Evolutionary conservation across 53 echinoderm and acorn worm genomes (phyloP), one percentile per base, ranked within the genome.

Genomic region (Zoroaster sp.): DNA sequence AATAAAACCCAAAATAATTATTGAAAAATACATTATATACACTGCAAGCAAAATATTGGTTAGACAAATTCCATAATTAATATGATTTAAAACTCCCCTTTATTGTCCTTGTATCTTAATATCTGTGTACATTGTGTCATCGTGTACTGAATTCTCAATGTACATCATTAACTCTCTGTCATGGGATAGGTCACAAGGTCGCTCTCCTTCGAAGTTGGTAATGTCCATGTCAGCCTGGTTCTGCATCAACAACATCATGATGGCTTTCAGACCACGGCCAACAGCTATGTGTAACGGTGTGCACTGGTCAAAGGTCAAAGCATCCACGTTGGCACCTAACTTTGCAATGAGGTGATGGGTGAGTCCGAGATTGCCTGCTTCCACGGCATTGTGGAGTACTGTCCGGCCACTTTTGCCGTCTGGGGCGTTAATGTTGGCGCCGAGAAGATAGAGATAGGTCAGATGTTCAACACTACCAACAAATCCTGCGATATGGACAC

Each of bases 391-490:
- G 49, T 97, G 98, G 21, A 97, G 76, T 0, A 93, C 91, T 40
- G 95, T 92, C 34, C 98, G 71, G 37, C 98, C 98, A 44, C 98
- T 97, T 87, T 95, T 97, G 6, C 95, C 94, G 47, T 97, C 98
- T 9, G 94, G 89, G 18, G 93, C 94, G 43, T 95, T 93, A 37
- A 97, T 87, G 74, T 95, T 76, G 70, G 90, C 92, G 9, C 98
- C 95, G 23, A 89, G 76, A 0, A 39, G 67, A 2, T 87, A 82
- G 46, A 97, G 87, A 47, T 95, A 95, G 20, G 17, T 40, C 32
- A 97, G 69, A 7, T 95, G 90, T 2, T 89, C 45, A 0, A 67
- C 10, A 67, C 94, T 88, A 15, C 30, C 9, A 13, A 67, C 70
- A 10, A 89, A 83, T 17, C 94, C 91, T 65, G 95, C 91, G 72